Conservation (phyloP, 2,888 invertebrate species). For the Teleiodes luculella region DNA sequence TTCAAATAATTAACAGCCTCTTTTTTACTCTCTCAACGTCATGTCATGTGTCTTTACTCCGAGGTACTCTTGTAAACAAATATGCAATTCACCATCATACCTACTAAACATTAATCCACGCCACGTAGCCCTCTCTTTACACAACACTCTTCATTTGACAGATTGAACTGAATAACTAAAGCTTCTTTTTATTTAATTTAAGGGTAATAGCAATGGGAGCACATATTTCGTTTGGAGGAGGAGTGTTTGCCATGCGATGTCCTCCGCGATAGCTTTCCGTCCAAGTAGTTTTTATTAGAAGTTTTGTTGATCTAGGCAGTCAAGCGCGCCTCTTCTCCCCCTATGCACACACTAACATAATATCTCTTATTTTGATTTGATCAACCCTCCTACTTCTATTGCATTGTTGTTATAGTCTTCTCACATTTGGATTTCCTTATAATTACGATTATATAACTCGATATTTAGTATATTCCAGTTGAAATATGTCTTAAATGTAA, state of each 20-base stretch:
- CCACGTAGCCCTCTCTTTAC: slow-evolving; percentile 68
- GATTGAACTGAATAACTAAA: slow-evolving; percentile 57
- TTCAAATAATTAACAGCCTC: too few relatives aligned
- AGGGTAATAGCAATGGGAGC: slow-evolving; percentile 62
- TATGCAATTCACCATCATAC: too few relatives aligned
- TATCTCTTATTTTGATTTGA: slow-evolving; percentile 67
- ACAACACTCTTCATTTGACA: slow-evolving; percentile 77
- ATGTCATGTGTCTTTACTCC: too few relatives aligned
- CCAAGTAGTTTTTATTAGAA: slow-evolving; percentile 75
- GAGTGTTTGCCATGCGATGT: slow-evolving; percentile 48
- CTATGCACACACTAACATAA: slow-evolving; percentile 62
- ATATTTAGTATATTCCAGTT: too few relatives aligned
- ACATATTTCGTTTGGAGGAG: slow-evolving; percentile 38
- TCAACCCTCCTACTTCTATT: slow-evolving; percentile 39
- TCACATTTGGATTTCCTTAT: not conserved
- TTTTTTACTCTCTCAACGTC: too few relatives aligned
- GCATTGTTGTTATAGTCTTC: slow-evolving; percentile 37
- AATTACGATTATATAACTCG: slow-evolving; percentile 1
- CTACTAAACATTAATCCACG: slow-evolving; percentile 18
- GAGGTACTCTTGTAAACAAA: not conserved
- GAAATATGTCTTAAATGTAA: too few relatives aligned
- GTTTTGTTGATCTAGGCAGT: slow-evolving; percentile 60
- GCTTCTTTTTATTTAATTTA: slow-evolving; percentile 73
- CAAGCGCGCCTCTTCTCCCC: slow-evolving; percentile 45
- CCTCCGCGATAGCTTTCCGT: slow-evolving; percentile 37